phyloP scores from a whole-genome alignment of 2,797 vertebrate species.

The Microhierax caerulescens region DNA sequence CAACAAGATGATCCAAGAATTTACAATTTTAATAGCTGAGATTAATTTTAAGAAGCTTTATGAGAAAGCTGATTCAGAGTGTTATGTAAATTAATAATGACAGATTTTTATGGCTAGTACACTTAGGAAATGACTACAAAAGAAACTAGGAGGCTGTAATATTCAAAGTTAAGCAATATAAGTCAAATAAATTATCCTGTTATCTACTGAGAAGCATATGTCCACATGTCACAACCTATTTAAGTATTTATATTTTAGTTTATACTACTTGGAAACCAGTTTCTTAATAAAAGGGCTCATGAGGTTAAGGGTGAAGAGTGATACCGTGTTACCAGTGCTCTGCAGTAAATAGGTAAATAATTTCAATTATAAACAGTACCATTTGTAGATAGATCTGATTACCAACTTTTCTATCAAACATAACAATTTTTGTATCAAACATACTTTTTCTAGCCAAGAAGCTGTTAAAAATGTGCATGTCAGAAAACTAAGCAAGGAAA shows the following conservation, averaged over 20 bases:
- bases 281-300: neutral
- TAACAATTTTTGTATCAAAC: neutral
- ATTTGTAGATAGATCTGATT: neutral
- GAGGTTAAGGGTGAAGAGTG: neutral
- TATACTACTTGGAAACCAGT: neutral
- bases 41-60: conserved; percentile 62
- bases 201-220: conserved; percentile 55
- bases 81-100: conserved; percentile 51
- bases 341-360: neutral
- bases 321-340: neutral
- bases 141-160: conserved; percentile 33
- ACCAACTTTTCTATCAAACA: neutral
- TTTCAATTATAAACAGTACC: neutral
- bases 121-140: conserved; percentile 47
- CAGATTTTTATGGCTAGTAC: conserved; percentile 52
- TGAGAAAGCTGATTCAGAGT: conserved; percentile 57
- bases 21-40: conserved; percentile 41
- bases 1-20: conserved; percentile 40
- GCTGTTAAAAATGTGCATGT: neutral
- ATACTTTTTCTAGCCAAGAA: neutral
- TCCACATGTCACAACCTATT: conserved; percentile 36
- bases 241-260: conserved; percentile 24
- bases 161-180: conserved; percentile 34
- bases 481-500: neutral
- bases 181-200: conserved; percentile 53